A percentile compares a stretch with the other conserved stretches of the same genome.
phyloP scores from a whole-genome alignment of 2,113 vertebrate genomes.

The Mellivora capensis region DNA sequence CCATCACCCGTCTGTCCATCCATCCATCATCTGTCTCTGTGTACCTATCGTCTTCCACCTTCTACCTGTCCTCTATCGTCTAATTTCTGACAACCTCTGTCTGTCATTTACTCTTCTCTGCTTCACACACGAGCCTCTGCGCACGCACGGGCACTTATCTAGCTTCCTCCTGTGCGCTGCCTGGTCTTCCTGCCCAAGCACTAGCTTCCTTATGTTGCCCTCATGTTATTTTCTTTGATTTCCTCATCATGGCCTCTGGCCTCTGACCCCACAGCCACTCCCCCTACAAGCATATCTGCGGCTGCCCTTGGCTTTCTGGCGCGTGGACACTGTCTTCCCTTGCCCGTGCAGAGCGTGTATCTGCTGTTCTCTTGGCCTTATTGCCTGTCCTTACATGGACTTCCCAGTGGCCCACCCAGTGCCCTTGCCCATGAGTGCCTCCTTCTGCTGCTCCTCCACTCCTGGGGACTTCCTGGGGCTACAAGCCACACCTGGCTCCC shows the following conservation, averaged over 20 bases:
- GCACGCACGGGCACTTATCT: rapidly evolving
- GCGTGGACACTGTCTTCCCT: background rate
- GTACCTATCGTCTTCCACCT: too few species aligned
- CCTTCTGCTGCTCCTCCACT: background rate
- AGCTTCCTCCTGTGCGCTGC: background rate
- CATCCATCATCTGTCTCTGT: too few species aligned
- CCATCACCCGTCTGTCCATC: too few species aligned
- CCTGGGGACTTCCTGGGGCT: background rate
- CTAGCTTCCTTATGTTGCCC: background rate
- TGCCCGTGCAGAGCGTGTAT: rapidly evolving
- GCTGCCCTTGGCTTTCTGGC: background rate
- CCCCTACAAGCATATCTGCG: background rate
- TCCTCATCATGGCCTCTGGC: background rate
- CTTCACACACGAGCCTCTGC: background rate
- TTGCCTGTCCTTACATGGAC: background rate
- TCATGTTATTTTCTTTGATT: background rate
- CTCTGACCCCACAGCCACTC: background rate
- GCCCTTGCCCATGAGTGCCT: background rate
- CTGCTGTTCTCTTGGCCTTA: background rate
- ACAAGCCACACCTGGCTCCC: rapidly evolving
- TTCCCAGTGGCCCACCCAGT: background rate
- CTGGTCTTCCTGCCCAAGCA: background rate
- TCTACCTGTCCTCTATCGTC: background rate
- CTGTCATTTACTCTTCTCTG: background rate
- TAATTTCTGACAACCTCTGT: background rate